phyloP scores from a whole-genome alignment of 2,797 vertebrate species.

The Malacoraja senta region DNA sequence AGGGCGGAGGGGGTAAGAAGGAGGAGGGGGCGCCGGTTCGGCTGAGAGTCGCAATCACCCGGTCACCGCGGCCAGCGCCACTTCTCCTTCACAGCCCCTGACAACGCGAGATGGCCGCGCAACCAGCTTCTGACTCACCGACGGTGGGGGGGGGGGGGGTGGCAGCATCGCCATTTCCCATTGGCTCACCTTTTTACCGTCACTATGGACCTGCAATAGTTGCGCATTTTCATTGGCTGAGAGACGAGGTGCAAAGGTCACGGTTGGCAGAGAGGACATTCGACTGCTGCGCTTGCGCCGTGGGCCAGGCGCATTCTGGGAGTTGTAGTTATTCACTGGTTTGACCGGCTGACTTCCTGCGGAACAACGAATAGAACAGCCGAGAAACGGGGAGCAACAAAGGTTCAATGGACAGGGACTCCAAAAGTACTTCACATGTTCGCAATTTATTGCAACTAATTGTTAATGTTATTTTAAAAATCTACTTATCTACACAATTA shows the following conservation, averaged over 20 bases:
- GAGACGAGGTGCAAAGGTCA: slow-evolving; percentile 36
- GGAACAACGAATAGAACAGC: neutral
- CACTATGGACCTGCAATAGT: slow-evolving; percentile 42
- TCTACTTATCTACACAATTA: too few relatives aligned
- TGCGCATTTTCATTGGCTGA: slow-evolving; percentile 50
- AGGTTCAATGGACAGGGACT: too few relatives aligned
- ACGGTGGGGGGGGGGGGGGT: neutral
- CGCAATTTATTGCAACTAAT: too few relatives aligned
- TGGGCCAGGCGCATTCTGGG: slow-evolving; percentile 32
- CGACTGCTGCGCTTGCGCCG: neutral
- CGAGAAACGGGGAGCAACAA: neutral
- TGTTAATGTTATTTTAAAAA: too few relatives aligned
- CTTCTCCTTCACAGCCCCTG: slow-evolving; percentile 47
- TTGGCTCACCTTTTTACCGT: slow-evolving; percentile 45
- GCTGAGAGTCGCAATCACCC: neutral
- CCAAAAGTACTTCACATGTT: too few relatives aligned
- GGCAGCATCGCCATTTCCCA: slow-evolving; percentile 48
- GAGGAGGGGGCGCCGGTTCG: slow-evolving; percentile 39
- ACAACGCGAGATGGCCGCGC: slow-evolving; percentile 57
- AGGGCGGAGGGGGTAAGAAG: slow-evolving; percentile 29
- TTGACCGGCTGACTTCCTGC: too few relatives aligned
- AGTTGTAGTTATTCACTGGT: slow-evolving; percentile 38
- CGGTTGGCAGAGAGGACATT: too few relatives aligned
- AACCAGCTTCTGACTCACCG: slow-evolving; percentile 44
- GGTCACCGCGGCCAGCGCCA: slow-evolving; percentile 45